Conservation (phyloP, 2,113 vertebrate genomes). For the Notarius lentiginosus region DNA sequence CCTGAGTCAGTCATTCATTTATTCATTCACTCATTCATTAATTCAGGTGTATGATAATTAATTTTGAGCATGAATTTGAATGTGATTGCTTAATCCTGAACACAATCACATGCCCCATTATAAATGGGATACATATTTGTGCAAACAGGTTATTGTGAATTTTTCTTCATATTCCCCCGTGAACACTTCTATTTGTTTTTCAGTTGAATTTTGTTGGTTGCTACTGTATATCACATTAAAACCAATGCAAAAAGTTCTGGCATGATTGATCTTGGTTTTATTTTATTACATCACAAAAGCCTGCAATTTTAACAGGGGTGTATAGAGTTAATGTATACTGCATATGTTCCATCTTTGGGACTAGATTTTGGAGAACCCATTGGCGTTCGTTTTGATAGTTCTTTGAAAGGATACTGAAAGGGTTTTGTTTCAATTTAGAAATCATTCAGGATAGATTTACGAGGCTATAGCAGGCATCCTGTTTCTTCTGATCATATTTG, state of each 20-base stretch:
- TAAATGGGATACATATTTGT: not conserved
- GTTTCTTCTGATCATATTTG: constrained; percentile 4
- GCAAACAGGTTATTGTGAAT: not conserved
- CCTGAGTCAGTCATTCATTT: not conserved
- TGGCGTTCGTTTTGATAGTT: not conserved
- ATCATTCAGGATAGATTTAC: not conserved
- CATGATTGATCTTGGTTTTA: not conserved
- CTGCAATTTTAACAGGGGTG: not conserved
- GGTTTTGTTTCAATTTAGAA: not conserved
- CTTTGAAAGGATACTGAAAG: constrained; percentile 1
- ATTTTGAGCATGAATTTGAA: not conserved
- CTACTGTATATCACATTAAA: not conserved
- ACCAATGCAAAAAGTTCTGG: not conserved
- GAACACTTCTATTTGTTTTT: no score
- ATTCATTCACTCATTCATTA: not conserved
- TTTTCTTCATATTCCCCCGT: not conserved
- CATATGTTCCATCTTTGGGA: not conserved
- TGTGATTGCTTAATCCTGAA: not conserved
- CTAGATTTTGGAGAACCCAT: not conserved
- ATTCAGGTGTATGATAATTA: not conserved
- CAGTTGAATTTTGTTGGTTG: not conserved
- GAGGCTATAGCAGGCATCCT: not conserved
- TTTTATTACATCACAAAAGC: not conserved
- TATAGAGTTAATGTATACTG: not conserved
- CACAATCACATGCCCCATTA: not conserved